Evolutionary conservation across 1,140 invertebrate genomes (phyloP), one percentile per base, ranked within the genome.

Genomic region (Stenopsyche tienmushanensis): DNA sequence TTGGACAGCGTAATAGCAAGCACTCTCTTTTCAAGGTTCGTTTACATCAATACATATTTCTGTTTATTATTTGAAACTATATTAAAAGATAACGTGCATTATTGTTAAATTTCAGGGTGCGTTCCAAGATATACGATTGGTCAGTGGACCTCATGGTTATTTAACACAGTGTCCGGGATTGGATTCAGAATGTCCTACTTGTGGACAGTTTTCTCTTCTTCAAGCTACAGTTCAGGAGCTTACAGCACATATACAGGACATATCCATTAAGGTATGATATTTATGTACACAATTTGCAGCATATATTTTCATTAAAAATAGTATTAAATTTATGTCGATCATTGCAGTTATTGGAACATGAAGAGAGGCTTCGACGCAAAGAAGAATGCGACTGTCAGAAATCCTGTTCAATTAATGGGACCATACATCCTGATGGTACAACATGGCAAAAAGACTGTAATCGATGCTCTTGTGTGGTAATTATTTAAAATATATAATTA

Each of bases 311-410:
- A 67, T 70, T 71, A 72, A 65, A 70, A 72, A 73, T 70, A 73
- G 55, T 74, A 70, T 71, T 20, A 60, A 39, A 13, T 21, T 29
- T 39, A 39, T 39, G n/a, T 39, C n/a, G n/a, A 39, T 39, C n/a
- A 39, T 39, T 39, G 34, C 80, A 95, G 92, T 83, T 94, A 78
- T 85, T 84, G 74, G 84, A 83, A 73, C 85, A 89, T 67, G 91
- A 94, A 77, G 83, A 84, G 71, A 84, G 89, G 65, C 84, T 94
- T 76, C 81, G 83, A 72, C 83, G 84, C 72, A 82, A 94, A 71
- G 91, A 94, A 79, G 86, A 91, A 74, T 96, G 93, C 80, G 91
- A 95, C 78, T 95, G 93, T 80, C 87, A 90, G 77, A 92, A 92
- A 77, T 91, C 90, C 41, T 96, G 93, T 81, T 82, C 83, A 70